Conservation (phyloP, 2,888 invertebrate genomes). For the Slavum lentiscoides region DNA sequence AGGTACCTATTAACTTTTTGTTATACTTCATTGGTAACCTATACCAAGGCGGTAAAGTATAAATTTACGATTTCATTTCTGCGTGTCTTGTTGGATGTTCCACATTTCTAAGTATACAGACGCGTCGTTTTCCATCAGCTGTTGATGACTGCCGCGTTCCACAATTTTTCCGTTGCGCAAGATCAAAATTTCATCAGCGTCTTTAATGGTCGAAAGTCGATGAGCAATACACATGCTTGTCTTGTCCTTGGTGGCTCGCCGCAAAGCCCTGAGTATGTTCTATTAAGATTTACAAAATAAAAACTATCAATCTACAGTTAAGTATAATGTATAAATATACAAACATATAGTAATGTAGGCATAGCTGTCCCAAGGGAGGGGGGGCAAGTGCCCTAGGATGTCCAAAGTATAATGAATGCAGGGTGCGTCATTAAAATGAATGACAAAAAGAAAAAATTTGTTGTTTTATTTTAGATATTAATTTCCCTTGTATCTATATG, state of each 20-base stretch:
- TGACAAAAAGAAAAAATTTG: too few species aligned
- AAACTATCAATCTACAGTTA: not conserved
- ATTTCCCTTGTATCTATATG: too few species aligned
- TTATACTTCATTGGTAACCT: not conserved
- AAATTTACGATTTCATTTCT: not conserved
- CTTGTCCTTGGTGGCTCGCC: slow-evolving; percentile 79
- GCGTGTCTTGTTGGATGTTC: slow-evolving; percentile 71
- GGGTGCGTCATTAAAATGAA: too few species aligned
- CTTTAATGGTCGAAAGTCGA: slow-evolving; percentile 92
- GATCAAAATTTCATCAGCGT: slow-evolving; percentile 95
- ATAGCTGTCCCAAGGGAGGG: too few species aligned
- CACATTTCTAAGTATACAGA: slow-evolving; percentile 83
- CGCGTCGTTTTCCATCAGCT: slow-evolving; percentile 68
- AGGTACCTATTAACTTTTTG: not conserved
- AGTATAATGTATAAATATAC: not conserved
- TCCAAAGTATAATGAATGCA: too few species aligned
- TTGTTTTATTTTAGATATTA: too few species aligned
- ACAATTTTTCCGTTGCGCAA: slow-evolving; percentile 73
- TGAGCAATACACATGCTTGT: slow-evolving; percentile 99
- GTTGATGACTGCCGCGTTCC: slow-evolving; percentile 78
- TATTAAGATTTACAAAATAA: slow-evolving; percentile 59
- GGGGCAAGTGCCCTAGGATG: too few species aligned
- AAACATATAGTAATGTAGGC: not conserved
- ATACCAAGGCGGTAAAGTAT: too few species aligned
- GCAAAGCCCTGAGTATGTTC: slow-evolving; percentile 88